These are phyloP conservation scores for Polyploca ridens DNA, from an alignment of 2,888 invertebrate genomes.

Conservation along the genomic window DNA sequence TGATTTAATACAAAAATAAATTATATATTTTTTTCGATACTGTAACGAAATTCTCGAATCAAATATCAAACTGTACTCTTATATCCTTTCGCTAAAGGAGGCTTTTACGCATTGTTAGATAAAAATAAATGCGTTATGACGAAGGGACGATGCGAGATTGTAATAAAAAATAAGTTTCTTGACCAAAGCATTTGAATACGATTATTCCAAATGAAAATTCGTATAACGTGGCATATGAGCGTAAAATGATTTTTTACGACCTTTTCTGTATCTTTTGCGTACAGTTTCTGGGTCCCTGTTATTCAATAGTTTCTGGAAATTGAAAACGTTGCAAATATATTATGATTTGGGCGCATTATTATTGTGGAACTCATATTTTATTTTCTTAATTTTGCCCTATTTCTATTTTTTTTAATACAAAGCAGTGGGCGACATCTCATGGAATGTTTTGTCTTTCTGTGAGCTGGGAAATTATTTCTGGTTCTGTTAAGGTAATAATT, in stretches of 20 bases:
- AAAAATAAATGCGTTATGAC: constrained; percentile 14
- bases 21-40: too few relatives aligned
- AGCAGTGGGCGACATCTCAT: too few relatives aligned
- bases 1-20: too few relatives aligned
- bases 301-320: constrained; percentile 10
- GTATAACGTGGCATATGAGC: neutral
- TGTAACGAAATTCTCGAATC: too few relatives aligned
- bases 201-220: constrained; percentile 3
- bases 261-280: neutral
- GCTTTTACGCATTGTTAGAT: constrained; percentile 9
- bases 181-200: constrained; percentile 14
- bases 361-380: neutral
- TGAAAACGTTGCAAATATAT: constrained; percentile 11
- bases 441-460: too few relatives aligned
- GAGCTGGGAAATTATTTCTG: too few relatives aligned
- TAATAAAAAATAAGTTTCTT: constrained; percentile 14
- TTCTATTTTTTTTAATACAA: neutral
- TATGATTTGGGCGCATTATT: neutral
- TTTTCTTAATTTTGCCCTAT: neutral
- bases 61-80: neutral
- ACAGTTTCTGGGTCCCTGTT: too few relatives aligned
- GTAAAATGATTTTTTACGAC: constrained; percentile 11
- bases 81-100: constrained; percentile 7
- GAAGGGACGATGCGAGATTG: constrained; percentile 6
- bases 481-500: too few relatives aligned